phyloP scores from a whole-genome alignment of 2,113 vertebrate species.

The Macaca fascicularis region T2T-MFA8v1.1 NC_088393.1:39233501-39234000 shows the following conservation, averaged over 20 bases:
- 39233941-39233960: constrained; percentile 94
- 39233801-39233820: constrained; percentile 91
- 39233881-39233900: constrained; percentile 91
- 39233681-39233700: constrained; percentile 77
- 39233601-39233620: constrained; percentile 50
- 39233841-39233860: constrained; percentile 92
- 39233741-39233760: constrained; percentile 86
- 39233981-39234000: constrained; percentile 94
- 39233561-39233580: background rate
- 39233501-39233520: constrained; percentile 59
- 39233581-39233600: background rate
- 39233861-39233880: constrained; percentile 93
- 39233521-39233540: background rate
- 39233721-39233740: constrained; percentile 86
- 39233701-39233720: constrained; percentile 83
- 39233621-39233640: constrained; percentile 56
- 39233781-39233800: constrained; percentile 88
- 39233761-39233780: constrained; percentile 88
- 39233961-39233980: constrained; percentile 94
- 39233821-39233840: constrained; percentile 93
- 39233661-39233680: constrained; percentile 64
- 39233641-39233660: constrained; percentile 54
- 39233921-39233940: constrained; percentile 93
- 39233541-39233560: background rate
- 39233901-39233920: constrained; percentile 94